Evolutionary conservation across 1,140 invertebrate species (phyloP).

Genomic region (Teleopsis dalmanni): DNA sequence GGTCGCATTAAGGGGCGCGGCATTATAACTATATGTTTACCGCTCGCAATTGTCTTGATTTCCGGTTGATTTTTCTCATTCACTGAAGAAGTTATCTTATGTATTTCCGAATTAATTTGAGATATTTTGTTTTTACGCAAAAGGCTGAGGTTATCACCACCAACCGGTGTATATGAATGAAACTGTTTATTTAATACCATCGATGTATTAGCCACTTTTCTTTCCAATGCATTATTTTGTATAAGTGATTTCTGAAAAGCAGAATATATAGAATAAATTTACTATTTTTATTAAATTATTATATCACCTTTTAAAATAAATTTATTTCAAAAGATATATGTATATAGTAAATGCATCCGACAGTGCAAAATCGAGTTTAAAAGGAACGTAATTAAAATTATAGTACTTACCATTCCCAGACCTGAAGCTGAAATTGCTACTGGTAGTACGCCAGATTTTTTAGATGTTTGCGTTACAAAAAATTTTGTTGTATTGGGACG

Average conservation of each 20-base stretch:
- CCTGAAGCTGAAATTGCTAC: constrained; percentile 12
- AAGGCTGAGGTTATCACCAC: background rate
- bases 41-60: constrained; percentile 21
- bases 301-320: too few species aligned
- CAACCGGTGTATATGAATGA: background rate
- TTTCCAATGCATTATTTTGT: too few species aligned
- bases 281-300: too few species aligned
- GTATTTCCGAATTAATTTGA: constrained; percentile 31
- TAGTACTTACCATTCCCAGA: constrained; percentile 7
- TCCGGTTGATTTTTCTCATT: constrained; percentile 23
- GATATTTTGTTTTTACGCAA: constrained; percentile 27
- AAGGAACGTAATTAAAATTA: background rate
- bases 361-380: background rate
- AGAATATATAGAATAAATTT: too few species aligned
- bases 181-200: background rate
- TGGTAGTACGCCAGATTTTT: constrained; percentile 22
- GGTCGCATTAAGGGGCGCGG: background rate
- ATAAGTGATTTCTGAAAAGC: too few species aligned
- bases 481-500: constrained; percentile 26
- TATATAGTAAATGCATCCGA: background rate
- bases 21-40: constrained; percentile 7
- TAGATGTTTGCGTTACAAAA: constrained; percentile 20
- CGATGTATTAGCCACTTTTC: too few species aligned
- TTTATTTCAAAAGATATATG: too few species aligned
- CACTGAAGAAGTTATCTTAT: constrained; percentile 13